Evolutionary conservation across 2,888 invertebrate genomes (phyloP).

Genomic region (Pristionchus exspectatus): DNA sequence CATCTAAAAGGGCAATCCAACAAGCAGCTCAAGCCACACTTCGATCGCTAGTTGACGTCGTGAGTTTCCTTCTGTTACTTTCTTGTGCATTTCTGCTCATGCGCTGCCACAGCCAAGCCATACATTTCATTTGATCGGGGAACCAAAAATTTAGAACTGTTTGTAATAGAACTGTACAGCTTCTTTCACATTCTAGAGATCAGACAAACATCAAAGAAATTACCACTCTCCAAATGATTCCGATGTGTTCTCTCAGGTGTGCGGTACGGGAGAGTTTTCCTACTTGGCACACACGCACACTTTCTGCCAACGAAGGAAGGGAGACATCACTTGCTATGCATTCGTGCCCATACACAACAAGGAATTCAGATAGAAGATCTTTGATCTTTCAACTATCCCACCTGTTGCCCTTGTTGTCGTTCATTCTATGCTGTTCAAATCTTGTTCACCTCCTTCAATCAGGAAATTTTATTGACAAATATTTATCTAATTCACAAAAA

Average conservation of each 20-base stretch:
- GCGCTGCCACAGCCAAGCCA: no score
- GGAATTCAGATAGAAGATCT: not conserved
- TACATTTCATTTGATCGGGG: no score
- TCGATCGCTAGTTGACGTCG: slow-evolving; percentile 63
- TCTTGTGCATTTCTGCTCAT: no score
- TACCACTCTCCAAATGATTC: not conserved
- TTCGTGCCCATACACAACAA: slow-evolving; percentile 68
- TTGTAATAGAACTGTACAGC: no score
- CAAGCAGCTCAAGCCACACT: slow-evolving; percentile 65
- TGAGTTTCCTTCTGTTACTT: not conserved
- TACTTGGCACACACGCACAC: slow-evolving; percentile 76
- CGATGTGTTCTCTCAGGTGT: slow-evolving; percentile 59
- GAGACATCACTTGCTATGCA: slow-evolving; percentile 75
- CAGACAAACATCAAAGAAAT: no score
- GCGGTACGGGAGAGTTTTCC: slow-evolving; percentile 76
- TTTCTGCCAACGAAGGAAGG: slow-evolving; percentile 74
- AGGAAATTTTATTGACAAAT: not conserved
- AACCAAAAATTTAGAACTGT: no score
- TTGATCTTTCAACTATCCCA: not conserved
- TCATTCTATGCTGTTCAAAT: not conserved
- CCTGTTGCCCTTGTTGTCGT: not conserved
- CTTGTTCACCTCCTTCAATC: not conserved
- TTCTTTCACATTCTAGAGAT: no score
- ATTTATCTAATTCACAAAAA: not conserved
- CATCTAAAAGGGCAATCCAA: slow-evolving; percentile 75